Conservation (phyloP, 2,113 vertebrate species). For the Cichladusa arquata region DNA sequence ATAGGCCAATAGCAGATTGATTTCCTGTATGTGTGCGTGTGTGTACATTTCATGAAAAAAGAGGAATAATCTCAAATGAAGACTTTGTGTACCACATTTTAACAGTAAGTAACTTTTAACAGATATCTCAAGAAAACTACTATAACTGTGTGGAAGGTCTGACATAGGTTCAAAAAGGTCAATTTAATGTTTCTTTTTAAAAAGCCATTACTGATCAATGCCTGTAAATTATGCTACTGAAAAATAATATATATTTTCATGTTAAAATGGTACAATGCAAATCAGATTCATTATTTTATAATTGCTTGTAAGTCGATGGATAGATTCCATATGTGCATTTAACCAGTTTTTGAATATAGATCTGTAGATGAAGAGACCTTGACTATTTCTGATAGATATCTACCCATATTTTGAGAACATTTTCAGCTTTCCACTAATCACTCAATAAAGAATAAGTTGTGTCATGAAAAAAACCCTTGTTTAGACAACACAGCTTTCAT, state of each 20-base stretch:
- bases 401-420: background rate
- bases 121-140: background rate
- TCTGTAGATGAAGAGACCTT: background rate
- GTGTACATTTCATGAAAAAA: background rate
- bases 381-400: background rate
- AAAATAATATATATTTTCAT: background rate
- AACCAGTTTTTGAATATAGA: background rate
- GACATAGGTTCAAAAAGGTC: background rate
- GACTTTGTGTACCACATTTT: background rate
- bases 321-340: background rate
- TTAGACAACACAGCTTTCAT: background rate
- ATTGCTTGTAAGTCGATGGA: background rate
- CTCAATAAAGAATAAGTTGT: background rate
- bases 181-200: background rate
- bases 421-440: background rate
- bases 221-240: background rate
- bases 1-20: background rate
- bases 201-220: background rate
- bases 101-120: background rate
- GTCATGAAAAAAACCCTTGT: background rate
- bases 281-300: background rate
- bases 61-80: background rate
- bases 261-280: background rate
- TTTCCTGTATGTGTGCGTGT: background rate
- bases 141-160: background rate